Conservation (phyloP, 2,113 vertebrate genomes). For the Aphyosemion australe region DNA sequence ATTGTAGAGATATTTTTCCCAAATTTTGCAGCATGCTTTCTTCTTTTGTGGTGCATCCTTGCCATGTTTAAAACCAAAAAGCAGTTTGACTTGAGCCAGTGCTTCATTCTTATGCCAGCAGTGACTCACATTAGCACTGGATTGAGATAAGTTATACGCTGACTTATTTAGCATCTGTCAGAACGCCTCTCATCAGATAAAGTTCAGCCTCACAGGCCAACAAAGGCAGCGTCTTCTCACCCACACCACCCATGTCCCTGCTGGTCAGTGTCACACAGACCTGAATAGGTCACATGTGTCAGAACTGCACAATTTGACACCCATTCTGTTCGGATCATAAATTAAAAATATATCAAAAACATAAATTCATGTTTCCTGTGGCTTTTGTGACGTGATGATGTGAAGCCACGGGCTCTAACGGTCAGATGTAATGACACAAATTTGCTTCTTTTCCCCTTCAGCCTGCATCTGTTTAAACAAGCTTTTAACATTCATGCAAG, state of each 20-base stretch:
- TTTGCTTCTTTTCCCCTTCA: constrained; percentile 28
- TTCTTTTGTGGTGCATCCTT: neutral
- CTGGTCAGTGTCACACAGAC: constrained; percentile 38
- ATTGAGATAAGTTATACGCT: constrained; percentile 32
- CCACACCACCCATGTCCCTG: constrained; percentile 37
- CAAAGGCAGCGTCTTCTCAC: constrained; percentile 35
- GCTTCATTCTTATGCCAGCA: constrained; percentile 4
- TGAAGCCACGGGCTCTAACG: constrained; percentile 15
- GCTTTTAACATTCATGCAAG: constrained; percentile 59
- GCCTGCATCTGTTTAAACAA: constrained; percentile 54
- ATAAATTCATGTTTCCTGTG: no score
- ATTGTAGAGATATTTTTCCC: no score
- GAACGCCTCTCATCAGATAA: constrained; percentile 51
- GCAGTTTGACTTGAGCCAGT: neutral
- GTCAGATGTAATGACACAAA: constrained; percentile 25
- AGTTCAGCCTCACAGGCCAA: constrained; percentile 57
- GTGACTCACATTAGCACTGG: constrained; percentile 20
- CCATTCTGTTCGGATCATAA: constrained; percentile 3
- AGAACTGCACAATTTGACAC: constrained; percentile 42
- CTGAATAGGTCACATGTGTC: constrained; percentile 60
- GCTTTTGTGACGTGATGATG: no score
- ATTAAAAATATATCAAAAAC: no score
- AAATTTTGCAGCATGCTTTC: neutral
- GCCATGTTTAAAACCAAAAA: no score
- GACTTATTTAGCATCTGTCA: constrained; percentile 62